phyloP scores from a whole-genome alignment of 2,797 vertebrate genomes.

The Mormyrus proboscirostris region DNA sequence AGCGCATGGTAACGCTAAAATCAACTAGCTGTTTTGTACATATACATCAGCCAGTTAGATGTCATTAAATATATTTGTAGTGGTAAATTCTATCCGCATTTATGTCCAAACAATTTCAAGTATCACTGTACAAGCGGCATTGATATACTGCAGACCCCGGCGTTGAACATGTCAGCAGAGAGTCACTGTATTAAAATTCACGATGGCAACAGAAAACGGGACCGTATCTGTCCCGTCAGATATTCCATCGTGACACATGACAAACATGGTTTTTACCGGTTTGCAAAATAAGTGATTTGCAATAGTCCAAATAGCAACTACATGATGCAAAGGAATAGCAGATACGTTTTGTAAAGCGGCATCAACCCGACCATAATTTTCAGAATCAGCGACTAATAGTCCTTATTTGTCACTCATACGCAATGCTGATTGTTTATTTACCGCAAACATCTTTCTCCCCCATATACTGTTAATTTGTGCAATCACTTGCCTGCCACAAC shows the following conservation, averaged over 20 bases:
- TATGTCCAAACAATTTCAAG: background rate
- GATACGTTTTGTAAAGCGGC: background rate
- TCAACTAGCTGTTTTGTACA: background rate
- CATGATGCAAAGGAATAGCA: background rate
- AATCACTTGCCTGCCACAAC: background rate
- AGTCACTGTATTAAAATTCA: background rate
- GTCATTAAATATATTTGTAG: background rate
- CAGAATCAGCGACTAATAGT: background rate
- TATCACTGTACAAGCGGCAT: background rate
- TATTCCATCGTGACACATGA: background rate
- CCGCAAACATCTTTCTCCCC: background rate
- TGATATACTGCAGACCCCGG: background rate
- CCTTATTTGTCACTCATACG: background rate
- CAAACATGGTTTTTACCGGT: background rate
- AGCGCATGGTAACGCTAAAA: background rate
- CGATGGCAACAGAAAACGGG: background rate
- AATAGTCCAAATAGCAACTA: background rate
- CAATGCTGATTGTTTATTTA: background rate
- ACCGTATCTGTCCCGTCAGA: background rate
- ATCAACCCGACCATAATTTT: background rate
- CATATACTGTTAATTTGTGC: background rate
- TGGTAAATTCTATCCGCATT: background rate
- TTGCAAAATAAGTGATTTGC: background rate
- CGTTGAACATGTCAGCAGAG: background rate
- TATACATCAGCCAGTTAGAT: background rate